A percentile compares a stretch with the other conserved stretches of the same genome.
These are phyloP conservation scores for Netelia inedita DNA, from an alignment of 2,888 invertebrate genomes.

Conservation along the genomic window DNA sequence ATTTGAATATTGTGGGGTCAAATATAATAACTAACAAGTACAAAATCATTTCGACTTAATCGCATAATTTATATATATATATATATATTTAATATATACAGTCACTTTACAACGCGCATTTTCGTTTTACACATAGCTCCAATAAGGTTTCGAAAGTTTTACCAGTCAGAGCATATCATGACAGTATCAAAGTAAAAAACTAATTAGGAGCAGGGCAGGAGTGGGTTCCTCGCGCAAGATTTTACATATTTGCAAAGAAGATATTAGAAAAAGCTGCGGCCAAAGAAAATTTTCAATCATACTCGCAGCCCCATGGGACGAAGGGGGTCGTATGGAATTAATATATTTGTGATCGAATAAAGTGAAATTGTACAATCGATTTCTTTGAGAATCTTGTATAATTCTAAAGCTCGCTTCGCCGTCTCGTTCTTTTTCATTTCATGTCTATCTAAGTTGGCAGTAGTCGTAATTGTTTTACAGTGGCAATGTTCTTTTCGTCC, in stretches of 20 bases:
- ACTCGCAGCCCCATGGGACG: conserved; percentile 3
- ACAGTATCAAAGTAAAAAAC: conserved; percentile 82
- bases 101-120: conserved; percentile 84
- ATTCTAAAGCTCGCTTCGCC: conserved; percentile 40
- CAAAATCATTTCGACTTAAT: conserved; percentile 63
- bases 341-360: conserved; percentile 8
- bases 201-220: conserved; percentile 74
- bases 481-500: conserved; percentile 26
- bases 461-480: conserved; percentile 70
- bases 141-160: conserved; percentile 75
- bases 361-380: conserved; percentile 25
- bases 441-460: conserved; percentile 73
- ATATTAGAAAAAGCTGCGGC: conserved; percentile 33
- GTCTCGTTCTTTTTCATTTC: conserved; percentile 23
- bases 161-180: conserved; percentile 76
- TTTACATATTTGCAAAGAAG: conserved; percentile 48
- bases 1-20: neutral
- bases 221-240: conserved; percentile 63
- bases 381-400: conserved; percentile 30
- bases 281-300: conserved; percentile 16
- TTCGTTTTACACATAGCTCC: conserved; percentile 79
- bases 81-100: conserved; percentile 84
- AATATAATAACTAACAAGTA: conserved; percentile 15
- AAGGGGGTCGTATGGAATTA: neutral
- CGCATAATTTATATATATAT: conserved; percentile 71